Evolutionary conservation across 2,888 invertebrate species (phyloP).

Genomic region (Cheilosia vernalis): DNA sequence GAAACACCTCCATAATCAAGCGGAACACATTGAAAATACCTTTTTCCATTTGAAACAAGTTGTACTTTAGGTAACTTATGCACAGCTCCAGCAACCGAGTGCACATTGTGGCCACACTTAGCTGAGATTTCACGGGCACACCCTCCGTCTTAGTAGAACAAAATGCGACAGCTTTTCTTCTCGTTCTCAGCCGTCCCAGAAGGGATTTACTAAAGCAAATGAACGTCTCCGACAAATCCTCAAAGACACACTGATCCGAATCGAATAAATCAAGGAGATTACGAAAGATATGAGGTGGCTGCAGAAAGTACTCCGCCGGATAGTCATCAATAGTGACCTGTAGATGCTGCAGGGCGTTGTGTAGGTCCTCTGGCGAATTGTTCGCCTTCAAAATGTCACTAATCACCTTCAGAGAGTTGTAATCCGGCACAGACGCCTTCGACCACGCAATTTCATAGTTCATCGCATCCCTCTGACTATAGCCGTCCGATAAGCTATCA

Average conservation of each 20-base stretch:
- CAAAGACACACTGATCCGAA: conserved; percentile 64
- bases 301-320: conserved; percentile 82
- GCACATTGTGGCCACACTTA: conserved; percentile 77
- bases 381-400: conserved; percentile 76
- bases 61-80: conserved; percentile 65
- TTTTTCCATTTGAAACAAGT: conserved; percentile 64
- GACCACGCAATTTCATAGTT: conserved; percentile 81
- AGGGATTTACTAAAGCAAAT: conserved; percentile 76
- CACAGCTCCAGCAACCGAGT: conserved; percentile 76
- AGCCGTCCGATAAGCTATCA: conserved; percentile 37
- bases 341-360: conserved; percentile 78
- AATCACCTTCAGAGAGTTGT: conserved; percentile 78
- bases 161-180: conserved; percentile 74
- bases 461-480: conserved; percentile 24
- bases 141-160: conserved; percentile 26
- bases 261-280: conserved; percentile 78
- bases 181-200: conserved; percentile 76
- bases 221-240: conserved; percentile 76
- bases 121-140: conserved; percentile 69
- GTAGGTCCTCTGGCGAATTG: conserved; percentile 75
- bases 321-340: conserved; percentile 80
- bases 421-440: conserved; percentile 77
- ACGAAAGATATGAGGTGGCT: conserved; percentile 81
- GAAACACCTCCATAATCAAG: conserved; percentile 68
- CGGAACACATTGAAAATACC: conserved; percentile 67